Evolutionary conservation across 2,113 vertebrate species (phyloP), one percentile per base, ranked within the genome.

Genomic region (Eublepharis macularius): DNA sequence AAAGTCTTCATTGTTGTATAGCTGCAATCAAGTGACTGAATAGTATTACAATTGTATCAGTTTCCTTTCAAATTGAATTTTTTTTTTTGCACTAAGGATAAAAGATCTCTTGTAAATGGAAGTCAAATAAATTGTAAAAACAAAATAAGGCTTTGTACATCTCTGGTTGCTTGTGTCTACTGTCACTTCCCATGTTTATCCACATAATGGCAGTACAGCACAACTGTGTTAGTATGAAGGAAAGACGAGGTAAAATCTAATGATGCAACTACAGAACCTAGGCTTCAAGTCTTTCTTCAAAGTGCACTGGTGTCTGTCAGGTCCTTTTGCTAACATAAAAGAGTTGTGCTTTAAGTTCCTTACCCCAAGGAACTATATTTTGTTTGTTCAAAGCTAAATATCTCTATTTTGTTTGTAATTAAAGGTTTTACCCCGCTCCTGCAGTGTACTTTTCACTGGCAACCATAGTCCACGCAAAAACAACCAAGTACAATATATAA

Each of bases 81-180:
- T n/a, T n/a, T n/a, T n/a, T n/a, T n/a, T n/a, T n/a, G n/a, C n/a
- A n/a, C n/a, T n/a, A n/a, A n/a, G n/a, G 12, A 32, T 63, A 57
- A 63, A 29, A 2, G 47, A 36, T 69, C 12, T 82, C 36, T 82
- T 60, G 26, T 7, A 4, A 0, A 17, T 80, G 1, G 1, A 80
- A 74, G 24, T 70, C 80, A 14, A 80, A 36, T 79, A 10, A 19
- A 76, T 85, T 76, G 76, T 13, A 21, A 81, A 83, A 65, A 60
- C 0, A n/a, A 70, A 66, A 70, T 66, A 68, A 76, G 5, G 78
- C 10, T 83, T 45, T 84, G 88, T 83, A 32, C 1, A 81, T 73
- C 1, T 0, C 79, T 1, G 4, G 17, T 19, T 34, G 41, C 51
- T 14, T 86, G n/a, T 41, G 7, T 76, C 16, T 43, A 1, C 24